Evolutionary conservation across 2,888 invertebrate species (phyloP).

Genomic region (Campoplex nolae): DNA sequence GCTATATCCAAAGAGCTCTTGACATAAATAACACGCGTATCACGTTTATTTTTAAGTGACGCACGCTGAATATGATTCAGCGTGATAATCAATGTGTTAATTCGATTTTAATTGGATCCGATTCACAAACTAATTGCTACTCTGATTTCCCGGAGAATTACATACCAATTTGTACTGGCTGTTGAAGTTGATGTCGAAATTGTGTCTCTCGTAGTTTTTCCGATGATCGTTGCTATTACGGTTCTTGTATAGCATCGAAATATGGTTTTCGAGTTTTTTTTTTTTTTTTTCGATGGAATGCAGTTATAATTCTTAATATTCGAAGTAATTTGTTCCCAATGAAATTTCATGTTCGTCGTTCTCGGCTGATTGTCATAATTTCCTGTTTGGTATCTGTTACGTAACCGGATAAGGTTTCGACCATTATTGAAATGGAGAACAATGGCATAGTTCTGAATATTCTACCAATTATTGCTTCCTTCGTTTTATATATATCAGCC

Average conservation of each 20-base stretch:
- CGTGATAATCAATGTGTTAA: background rate
- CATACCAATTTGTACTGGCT: background rate
- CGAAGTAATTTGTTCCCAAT: background rate
- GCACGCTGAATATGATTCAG: background rate
- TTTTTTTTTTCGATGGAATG: too few species aligned
- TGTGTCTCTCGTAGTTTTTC: background rate
- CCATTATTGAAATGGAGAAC: background rate
- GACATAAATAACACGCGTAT: background rate
- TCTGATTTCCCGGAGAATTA: background rate
- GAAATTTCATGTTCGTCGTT: background rate
- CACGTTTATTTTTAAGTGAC: background rate
- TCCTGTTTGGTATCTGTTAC: background rate
- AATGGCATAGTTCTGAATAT: background rate
- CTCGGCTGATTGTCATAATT: background rate
- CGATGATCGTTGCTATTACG: background rate
- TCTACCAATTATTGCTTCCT: conserved; percentile 63
- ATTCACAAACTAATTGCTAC: background rate
- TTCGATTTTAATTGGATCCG: background rate
- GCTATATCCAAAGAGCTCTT: background rate
- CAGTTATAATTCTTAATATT: background rate
- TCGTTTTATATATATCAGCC: conserved; percentile 59
- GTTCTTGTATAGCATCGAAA: background rate
- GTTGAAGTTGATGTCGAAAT: background rate
- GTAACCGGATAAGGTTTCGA: background rate
- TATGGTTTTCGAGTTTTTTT: background rate